phyloP scores from a whole-genome alignment of 2,113 vertebrate genomes.

The Chunga burmeisteri region DNA sequence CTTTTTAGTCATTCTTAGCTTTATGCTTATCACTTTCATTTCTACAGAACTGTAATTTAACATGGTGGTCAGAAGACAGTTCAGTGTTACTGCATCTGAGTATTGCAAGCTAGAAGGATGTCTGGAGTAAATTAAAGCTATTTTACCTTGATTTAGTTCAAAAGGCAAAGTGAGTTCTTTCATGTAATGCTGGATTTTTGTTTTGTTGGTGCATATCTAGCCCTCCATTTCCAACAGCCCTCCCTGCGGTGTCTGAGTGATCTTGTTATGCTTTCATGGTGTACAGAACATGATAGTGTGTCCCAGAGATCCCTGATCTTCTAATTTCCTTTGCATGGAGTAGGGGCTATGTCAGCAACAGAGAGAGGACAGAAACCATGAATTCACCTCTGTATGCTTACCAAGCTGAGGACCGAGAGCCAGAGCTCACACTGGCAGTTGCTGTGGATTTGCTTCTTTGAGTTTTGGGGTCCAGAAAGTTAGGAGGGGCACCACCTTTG shows the following conservation, averaged over 20 bases:
- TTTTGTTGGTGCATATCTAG: neutral
- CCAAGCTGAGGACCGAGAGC: neutral
- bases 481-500: neutral
- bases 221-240: neutral
- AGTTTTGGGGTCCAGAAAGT: neutral
- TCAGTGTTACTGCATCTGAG: neutral
- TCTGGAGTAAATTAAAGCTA: neutral
- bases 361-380: neutral
- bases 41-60: neutral
- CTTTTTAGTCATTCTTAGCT: neutral
- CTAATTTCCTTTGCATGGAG: neutral
- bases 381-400: fast-evolving
- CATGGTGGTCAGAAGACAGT: neutral
- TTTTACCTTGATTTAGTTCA: neutral
- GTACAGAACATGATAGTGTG: neutral
- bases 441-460: neutral
- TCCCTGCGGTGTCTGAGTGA: neutral
- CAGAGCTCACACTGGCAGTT: neutral
- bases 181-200: neutral
- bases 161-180: neutral
- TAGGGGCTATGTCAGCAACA: neutral
- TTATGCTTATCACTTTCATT: neutral
- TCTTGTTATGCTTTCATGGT: neutral
- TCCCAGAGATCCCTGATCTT: neutral
- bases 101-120: neutral